Conservation (phyloP, 2,113 vertebrate genomes). For the Myotis brandtii region DNA sequence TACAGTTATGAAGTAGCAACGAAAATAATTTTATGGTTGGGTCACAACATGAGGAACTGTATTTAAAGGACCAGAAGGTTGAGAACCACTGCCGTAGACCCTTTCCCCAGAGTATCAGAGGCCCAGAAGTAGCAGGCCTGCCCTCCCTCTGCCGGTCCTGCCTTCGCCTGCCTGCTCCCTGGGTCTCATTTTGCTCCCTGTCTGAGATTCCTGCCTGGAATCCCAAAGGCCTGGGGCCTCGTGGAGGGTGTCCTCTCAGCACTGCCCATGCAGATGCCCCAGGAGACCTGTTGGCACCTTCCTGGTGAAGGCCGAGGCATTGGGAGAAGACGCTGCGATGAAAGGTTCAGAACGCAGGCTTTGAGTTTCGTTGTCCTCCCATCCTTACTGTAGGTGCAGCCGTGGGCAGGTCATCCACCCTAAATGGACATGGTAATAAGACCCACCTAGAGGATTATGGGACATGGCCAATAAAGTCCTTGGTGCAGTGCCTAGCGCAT, state of each 20-base stretch:
- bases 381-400: not conserved
- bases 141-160: not conserved
- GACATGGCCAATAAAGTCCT: not conserved
- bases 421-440: not conserved
- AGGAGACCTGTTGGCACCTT: not conserved
- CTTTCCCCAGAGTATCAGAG: not conserved
- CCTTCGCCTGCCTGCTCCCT: not conserved
- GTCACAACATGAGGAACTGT: too few species aligned
- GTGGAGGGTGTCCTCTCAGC: not conserved
- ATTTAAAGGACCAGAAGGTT: too few species aligned
- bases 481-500: not conserved
- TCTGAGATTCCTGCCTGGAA: not conserved
- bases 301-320: not conserved
- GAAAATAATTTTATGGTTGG: too few species aligned
- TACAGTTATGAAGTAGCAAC: too few species aligned
- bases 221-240: not conserved
- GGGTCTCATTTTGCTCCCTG: not conserved
- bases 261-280: not conserved
- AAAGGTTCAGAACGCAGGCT: not conserved
- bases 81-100: not conserved
- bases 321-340: not conserved
- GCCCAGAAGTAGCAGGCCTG: not conserved
- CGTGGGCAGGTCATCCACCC: not conserved
- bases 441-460: not conserved
- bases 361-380: not conserved